Evolutionary conservation across 2,888 invertebrate genomes (phyloP).

Genomic region (Epirrhoe tristata): DNA sequence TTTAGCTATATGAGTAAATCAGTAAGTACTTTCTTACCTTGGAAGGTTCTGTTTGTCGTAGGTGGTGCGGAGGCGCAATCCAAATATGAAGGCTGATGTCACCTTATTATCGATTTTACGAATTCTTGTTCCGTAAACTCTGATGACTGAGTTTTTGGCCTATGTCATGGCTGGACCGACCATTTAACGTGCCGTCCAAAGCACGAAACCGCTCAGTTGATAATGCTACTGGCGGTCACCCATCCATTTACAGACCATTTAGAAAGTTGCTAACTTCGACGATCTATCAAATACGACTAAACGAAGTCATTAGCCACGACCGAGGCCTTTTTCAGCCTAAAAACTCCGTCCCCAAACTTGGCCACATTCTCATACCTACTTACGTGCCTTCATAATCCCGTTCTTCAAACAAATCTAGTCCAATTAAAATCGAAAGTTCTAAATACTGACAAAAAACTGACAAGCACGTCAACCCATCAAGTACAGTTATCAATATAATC

Average conservation of each 20-base stretch:
- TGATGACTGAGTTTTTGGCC: not conserved
- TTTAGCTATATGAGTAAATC: not conserved
- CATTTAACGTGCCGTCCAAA: too few relatives aligned
- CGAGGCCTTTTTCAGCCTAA: too few relatives aligned
- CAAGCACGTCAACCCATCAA: constrained; percentile 13
- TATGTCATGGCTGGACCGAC: too few relatives aligned
- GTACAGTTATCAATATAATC: constrained; percentile 35
- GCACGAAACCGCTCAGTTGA: too few relatives aligned
- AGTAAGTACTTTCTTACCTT: constrained; percentile 27
- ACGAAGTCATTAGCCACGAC: too few relatives aligned
- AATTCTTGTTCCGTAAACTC: constrained; percentile 23
- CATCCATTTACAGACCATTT: too few relatives aligned
- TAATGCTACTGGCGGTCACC: too few relatives aligned
- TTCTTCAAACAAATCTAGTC: not conserved
- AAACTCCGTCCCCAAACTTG: too few relatives aligned
- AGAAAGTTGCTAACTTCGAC: too few relatives aligned
- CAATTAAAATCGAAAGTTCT: constrained; percentile 25
- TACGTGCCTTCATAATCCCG: too few relatives aligned
- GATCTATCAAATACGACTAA: too few relatives aligned
- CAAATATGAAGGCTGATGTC: constrained; percentile 28
- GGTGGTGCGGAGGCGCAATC: constrained; percentile 37
- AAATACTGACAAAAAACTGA: constrained; percentile 35
- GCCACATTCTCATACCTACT: too few relatives aligned
- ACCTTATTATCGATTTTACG: constrained; percentile 28
- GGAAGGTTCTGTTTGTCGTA: constrained; percentile 31